These are phyloP conservation scores for Pentalonia nigronervosa DNA, from an alignment of 1,140 invertebrate genomes.

Conservation along the genomic window DNA sequence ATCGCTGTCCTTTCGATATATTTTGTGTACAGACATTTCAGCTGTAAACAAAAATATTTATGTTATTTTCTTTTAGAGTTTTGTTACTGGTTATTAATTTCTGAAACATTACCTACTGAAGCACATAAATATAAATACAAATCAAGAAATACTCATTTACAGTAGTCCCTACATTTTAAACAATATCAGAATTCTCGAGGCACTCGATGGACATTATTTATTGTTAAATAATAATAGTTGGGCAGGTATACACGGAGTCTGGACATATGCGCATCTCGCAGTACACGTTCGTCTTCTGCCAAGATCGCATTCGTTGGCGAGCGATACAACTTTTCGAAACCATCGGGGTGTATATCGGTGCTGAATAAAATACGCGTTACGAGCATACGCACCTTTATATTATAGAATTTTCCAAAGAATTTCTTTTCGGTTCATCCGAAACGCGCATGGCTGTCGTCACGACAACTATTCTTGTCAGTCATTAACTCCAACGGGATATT, in stretches of 20 bases:
- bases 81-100: background rate
- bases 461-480: background rate
- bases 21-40: background rate
- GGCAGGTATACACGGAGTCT: background rate
- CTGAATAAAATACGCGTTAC: background rate
- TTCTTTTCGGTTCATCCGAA: background rate
- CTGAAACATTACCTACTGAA: background rate
- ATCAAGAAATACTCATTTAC: background rate
- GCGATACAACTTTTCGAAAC: background rate
- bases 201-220: no score
- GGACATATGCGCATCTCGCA: background rate
- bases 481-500: background rate
- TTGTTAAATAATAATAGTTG: background rate
- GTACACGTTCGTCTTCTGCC: background rate
- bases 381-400: background rate
- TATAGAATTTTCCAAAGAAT: background rate
- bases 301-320: background rate
- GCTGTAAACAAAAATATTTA: background rate
- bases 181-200: background rate
- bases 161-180: background rate
- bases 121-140: background rate
- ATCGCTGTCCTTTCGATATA: constrained; percentile 38
- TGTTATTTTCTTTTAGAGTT: no score
- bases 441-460: no score
- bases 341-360: background rate